phyloP scores from a whole-genome alignment of 2,888 invertebrate species.

The Dynastes grantii region DNA sequence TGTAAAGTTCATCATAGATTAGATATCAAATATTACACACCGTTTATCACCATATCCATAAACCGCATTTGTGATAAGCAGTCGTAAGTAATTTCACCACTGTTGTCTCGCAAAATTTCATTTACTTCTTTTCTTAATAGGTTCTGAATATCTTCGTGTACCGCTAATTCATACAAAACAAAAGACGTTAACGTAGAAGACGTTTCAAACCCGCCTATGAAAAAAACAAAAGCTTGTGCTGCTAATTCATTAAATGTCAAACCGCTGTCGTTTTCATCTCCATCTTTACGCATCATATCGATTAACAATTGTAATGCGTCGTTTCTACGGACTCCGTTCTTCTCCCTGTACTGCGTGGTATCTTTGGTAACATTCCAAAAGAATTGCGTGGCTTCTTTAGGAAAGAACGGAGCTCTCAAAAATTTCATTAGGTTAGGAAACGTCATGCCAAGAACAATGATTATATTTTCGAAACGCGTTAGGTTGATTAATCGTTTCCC shows the following conservation, averaged over 20 bases:
- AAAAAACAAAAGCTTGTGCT: slow-evolving; percentile 71
- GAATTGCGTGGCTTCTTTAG: slow-evolving; percentile 65
- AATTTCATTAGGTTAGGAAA: slow-evolving; percentile 55
- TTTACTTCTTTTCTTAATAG: slow-evolving; percentile 65
- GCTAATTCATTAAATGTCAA: slow-evolving; percentile 64
- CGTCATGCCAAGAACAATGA: slow-evolving; percentile 38
- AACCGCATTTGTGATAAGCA: slow-evolving; percentile 69
- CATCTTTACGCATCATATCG: slow-evolving; percentile 68
- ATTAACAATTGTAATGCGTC: slow-evolving; percentile 74
- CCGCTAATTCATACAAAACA: slow-evolving; percentile 70
- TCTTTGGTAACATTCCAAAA: slow-evolving; percentile 69
- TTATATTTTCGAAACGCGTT: background rate
- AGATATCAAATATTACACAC: slow-evolving; percentile 33
- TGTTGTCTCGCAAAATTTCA: slow-evolving; percentile 62
- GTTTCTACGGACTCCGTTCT: slow-evolving; percentile 69
- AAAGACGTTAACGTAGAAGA: slow-evolving; percentile 70
- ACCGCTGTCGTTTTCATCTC: slow-evolving; percentile 16
- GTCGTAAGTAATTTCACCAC: slow-evolving; percentile 69
- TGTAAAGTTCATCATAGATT: too few species aligned
- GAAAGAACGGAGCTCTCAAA: slow-evolving; percentile 57
- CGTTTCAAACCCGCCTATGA: slow-evolving; percentile 73
- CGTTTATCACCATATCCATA: slow-evolving; percentile 63
- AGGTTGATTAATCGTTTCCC: slow-evolving; percentile 51
- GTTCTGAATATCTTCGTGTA: slow-evolving; percentile 64
- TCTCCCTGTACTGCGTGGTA: slow-evolving; percentile 70